Evolutionary conservation across 2,113 vertebrate genomes (phyloP), one percentile per base, ranked within the genome.

Genomic region (Planiliza haematocheilus): DNA sequence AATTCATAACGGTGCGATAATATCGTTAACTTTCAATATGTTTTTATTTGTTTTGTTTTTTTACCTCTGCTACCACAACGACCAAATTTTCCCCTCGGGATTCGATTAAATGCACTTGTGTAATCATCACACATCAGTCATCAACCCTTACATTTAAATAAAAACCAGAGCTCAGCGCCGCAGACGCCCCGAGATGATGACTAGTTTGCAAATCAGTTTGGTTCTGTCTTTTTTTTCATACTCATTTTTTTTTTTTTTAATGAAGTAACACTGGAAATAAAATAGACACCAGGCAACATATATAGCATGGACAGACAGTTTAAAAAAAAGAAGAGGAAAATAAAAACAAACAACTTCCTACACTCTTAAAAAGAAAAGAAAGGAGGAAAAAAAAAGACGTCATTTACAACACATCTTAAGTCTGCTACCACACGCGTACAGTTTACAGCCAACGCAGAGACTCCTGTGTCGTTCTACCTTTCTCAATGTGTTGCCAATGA

Each of bases 221-320:
- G 63, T 87, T 77, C 79, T 45, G 45, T 56, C 38, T 81, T 74
- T 67, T 36, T n/a, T n/a, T n/a, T n/a, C n/a, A n/a, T n/a, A n/a
- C n/a, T n/a, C n/a, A n/a, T n/a, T n/a, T n/a, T n/a, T n/a, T n/a
- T 67, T 52, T 41, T 50, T 41, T n/a, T 49, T 74, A 80, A 82
- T 66, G 30, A 78, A 68, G 52, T 77, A 69, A 86, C 53, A 83
- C 62, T 72, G 77, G 74, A 88, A 86, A 79, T 68, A 79, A 83
- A 86, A 84, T 50, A 52, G 8, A 76, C 65, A 83, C 76, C 48
- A 79, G 71, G 65, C 64, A 85, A 88, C 66, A 82, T 8, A 72
- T 34, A 77, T 41, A 79, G 77, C 73, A 86, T 83, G 71, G 51
- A 82, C 79, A 74, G 52, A 80, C 58, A 50, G 39, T 76, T 56